Evolutionary conservation across 2,888 invertebrate genomes (phyloP).

Genomic region (Philonicus albiceps): DNA sequence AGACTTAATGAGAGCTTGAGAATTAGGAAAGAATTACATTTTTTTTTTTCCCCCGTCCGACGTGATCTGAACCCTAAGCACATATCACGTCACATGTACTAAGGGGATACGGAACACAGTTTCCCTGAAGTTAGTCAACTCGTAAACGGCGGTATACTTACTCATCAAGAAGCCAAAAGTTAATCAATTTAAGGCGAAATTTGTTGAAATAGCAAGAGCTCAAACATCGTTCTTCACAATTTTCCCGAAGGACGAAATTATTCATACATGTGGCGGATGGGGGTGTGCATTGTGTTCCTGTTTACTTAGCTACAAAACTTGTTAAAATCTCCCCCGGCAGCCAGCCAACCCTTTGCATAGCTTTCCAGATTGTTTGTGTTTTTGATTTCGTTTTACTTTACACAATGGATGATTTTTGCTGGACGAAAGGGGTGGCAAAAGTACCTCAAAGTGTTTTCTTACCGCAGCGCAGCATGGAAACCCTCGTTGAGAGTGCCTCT

Average conservation of each 20-base stretch:
- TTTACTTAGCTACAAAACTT: constrained; percentile 31
- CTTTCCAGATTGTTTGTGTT: constrained; percentile 29
- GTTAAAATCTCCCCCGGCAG: constrained; percentile 23
- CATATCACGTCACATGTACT: background rate
- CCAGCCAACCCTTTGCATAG: constrained; percentile 11
- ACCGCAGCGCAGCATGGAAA: constrained; percentile 17
- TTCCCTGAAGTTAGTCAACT: background rate
- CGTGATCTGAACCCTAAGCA: background rate
- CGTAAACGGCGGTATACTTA: background rate
- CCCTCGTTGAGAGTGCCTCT: constrained; percentile 30
- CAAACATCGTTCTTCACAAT: constrained; percentile 34
- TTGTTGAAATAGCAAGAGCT: constrained; percentile 29
- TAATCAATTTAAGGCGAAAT: constrained; percentile 40
- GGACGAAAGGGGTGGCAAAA: background rate
- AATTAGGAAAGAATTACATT: background rate
- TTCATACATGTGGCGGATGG: constrained; percentile 10
- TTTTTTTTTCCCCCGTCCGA: background rate
- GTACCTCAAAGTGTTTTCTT: constrained; percentile 39
- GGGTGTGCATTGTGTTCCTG: constrained; percentile 22
- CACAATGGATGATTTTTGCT: constrained; percentile 32
- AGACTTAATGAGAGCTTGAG: background rate
- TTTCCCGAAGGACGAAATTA: constrained; percentile 31
- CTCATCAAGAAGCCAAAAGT: constrained; percentile 24
- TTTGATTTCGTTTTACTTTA: constrained; percentile 36
- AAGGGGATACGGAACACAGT: background rate